Evolutionary conservation across 2,113 vertebrate genomes (phyloP), one percentile per base, ranked within the genome.

Genomic region (Xiphias gladius): DNA sequence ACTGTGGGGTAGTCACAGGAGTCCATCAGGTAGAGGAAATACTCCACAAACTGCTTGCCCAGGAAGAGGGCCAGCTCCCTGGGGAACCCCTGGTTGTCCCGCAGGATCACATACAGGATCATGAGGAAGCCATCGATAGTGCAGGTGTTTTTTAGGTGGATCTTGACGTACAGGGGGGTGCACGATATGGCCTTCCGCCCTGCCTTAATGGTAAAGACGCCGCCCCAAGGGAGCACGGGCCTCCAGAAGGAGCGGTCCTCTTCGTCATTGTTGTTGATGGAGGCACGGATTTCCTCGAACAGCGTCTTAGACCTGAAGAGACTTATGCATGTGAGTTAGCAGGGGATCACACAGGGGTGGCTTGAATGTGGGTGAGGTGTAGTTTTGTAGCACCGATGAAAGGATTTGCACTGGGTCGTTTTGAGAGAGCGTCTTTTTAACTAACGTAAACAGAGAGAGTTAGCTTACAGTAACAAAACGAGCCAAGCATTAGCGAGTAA

Each of bases 111-210:
- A 70, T 97, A 97, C 5, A 97, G 88, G 79, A 97, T 95, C 96
- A 97, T 97, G 78, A 97, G 95, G 84, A 97, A 97, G 74, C 97
- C 97, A 69, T 97, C 97, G 66, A 97, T 97, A 79, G 96, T 97
- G 95, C 97, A 97, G 39, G 97, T 97, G 92, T 97, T 97, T 85
- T 97, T 97, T 20, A 97, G 93, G 83, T 88, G 95, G 85, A 97
- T 97, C 91, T 96, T 93, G 70, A 97, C 96, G 75, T 97, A 97
- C 46, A 97, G 92, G 3, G 97, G 96, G 11, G 93, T 97, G 92
- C 96, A 96, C 19, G 97, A 97, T 76, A 97, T 93, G 70, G 97
- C 97, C 80, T 97, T 97, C 22, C 96, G 95, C 48, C 96, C 97
- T 41, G 97, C 97, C 86, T 95, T 95, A 75, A 97, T 97, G 72